A percentile compares a stretch with the other conserved stretches of the same genome.
phyloP scores from a whole-genome alignment of 1,140 invertebrate genomes.

The Hestina assimilis region DNA sequence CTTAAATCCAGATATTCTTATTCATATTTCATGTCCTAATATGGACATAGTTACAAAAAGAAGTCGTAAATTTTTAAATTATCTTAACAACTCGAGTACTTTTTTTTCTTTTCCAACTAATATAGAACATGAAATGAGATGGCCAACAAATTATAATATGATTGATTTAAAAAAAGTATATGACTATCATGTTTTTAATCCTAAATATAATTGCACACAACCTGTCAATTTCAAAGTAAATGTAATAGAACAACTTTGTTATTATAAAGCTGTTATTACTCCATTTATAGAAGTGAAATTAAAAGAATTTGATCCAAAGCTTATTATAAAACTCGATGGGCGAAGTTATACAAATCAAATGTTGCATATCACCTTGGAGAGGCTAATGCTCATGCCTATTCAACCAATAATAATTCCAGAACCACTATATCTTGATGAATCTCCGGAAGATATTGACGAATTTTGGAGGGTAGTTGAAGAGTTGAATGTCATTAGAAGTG shows the following conservation, averaged over 20 bases:
- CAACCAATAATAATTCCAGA: constrained; percentile 65
- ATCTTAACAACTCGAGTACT: constrained; percentile 42
- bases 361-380: constrained; percentile 69
- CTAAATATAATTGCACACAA: constrained; percentile 63
- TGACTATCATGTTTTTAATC: constrained; percentile 46
- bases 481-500: constrained; percentile 50
- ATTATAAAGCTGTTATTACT: constrained; percentile 59
- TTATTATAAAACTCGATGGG: constrained; percentile 79
- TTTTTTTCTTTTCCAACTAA: constrained; percentile 41
- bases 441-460: constrained; percentile 54
- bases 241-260: constrained; percentile 65
- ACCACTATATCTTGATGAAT: constrained; percentile 56
- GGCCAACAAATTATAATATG: constrained; percentile 52
- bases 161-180: constrained; percentile 41
- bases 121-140: constrained; percentile 41
- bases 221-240: constrained; percentile 69
- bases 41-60: constrained; percentile 73
- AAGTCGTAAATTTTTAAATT: constrained; percentile 66
- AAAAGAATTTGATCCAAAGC: constrained; percentile 72
- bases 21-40: constrained; percentile 77
- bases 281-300: constrained; percentile 74
- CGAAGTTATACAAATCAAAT: constrained; percentile 63
- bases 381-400: constrained; percentile 68
- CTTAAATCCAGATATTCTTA: constrained; percentile 75
- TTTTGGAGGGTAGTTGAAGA: constrained; percentile 60